Evolutionary conservation across 2,888 invertebrate genomes (phyloP).

Genomic region (Agonopterix heracliana): DNA sequence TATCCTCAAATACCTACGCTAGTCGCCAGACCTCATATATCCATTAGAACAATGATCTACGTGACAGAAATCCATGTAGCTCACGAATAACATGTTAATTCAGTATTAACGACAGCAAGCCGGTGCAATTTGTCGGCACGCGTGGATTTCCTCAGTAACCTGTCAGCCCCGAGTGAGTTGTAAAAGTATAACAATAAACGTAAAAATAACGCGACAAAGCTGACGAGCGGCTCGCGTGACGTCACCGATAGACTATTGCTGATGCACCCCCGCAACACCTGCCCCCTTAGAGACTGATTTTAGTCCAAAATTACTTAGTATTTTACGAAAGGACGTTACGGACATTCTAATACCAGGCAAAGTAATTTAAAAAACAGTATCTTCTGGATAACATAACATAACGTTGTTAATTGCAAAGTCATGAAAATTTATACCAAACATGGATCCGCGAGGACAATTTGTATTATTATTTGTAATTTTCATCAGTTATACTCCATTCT

Average conservation of each 20-base stretch:
- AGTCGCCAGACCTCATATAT: background rate
- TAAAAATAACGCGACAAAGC: conserved; percentile 27
- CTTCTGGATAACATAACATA: too few relatives aligned
- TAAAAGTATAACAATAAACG: conserved; percentile 29
- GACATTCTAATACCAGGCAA: too few relatives aligned
- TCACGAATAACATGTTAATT: conserved; percentile 30
- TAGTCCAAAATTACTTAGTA: too few relatives aligned
- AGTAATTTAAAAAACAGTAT: too few relatives aligned
- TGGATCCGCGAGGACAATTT: too few relatives aligned
- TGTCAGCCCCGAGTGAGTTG: conserved; percentile 36
- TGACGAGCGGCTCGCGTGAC: conserved; percentile 68
- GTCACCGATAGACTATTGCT: conserved; percentile 34
- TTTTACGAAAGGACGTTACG: too few relatives aligned
- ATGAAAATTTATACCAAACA: too few relatives aligned
- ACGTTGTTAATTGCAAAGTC: too few relatives aligned
- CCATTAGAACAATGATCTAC: background rate
- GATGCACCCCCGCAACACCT: conserved; percentile 8
- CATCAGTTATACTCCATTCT: too few relatives aligned
- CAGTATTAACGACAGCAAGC: conserved; percentile 19
- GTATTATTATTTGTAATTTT: too few relatives aligned
- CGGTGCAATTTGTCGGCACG: conserved; percentile 24
- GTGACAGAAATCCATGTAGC: conserved; percentile 5
- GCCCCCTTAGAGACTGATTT: too few relatives aligned
- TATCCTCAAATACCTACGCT: background rate
- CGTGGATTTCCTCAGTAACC: conserved; percentile 24